These are phyloP conservation scores for Hermaeophaga mercurialis DNA, from an alignment of 2,888 invertebrate genomes.

Conservation along the genomic window DNA sequence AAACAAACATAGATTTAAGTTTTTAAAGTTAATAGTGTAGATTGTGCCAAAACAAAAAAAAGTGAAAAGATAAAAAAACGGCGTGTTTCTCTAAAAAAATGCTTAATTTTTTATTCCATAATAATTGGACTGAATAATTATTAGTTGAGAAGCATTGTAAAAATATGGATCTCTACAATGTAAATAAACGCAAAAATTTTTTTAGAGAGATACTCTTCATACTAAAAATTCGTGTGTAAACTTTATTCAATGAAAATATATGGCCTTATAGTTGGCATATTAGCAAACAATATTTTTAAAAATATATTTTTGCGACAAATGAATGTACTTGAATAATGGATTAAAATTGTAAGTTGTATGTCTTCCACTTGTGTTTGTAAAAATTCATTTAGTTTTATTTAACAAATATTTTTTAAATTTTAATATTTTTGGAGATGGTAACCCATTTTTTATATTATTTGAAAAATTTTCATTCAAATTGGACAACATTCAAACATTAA, in stretches of 20 bases:
- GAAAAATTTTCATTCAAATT: too few species aligned
- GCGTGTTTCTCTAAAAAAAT: not conserved
- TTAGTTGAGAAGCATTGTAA: too few species aligned
- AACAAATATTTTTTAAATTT: not conserved
- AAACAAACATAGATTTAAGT: constrained; percentile 26
- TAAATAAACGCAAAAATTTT: too few species aligned
- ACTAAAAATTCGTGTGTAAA: constrained; percentile 28
- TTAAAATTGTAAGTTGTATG: constrained; percentile 36
- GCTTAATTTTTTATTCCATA: constrained; percentile 1
- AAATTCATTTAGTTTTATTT: too few species aligned
- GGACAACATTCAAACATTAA: too few species aligned
- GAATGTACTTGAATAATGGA: constrained; percentile 39
- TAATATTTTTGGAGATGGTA: not conserved
- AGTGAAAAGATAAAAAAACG: constrained; percentile 35
- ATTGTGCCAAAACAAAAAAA: constrained; percentile 41
- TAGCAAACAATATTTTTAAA: constrained; percentile 49
- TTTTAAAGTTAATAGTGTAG: constrained; percentile 35
- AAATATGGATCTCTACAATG: too few species aligned
- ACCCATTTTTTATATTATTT: not conserved
- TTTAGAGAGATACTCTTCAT: not conserved
- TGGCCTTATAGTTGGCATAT: constrained; percentile 53
- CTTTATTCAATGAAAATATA: constrained; percentile 52
- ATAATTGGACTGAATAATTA: too few species aligned
- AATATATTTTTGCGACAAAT: constrained; percentile 52
- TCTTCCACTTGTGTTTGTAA: constrained; percentile 50